These are phyloP conservation scores for Ornithorhynchus anatinus DNA, from an alignment of 2,113 vertebrate genomes.

Conservation along the genomic window DNA sequence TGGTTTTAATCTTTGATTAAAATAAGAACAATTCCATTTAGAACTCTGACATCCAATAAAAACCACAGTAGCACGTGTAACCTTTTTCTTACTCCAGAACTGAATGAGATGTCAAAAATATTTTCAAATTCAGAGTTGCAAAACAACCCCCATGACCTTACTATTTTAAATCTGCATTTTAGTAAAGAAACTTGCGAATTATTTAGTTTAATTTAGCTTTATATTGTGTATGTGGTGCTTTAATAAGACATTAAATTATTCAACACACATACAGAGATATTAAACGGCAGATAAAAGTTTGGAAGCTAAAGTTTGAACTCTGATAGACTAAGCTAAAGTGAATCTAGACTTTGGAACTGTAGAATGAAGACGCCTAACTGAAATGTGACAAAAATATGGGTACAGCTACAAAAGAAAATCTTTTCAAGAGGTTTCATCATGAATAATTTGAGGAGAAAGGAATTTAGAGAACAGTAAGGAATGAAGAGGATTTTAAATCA, in stretches of 20 bases:
- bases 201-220: slow-evolving; percentile 63
- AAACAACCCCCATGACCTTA: slow-evolving; percentile 57
- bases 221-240: slow-evolving; percentile 55
- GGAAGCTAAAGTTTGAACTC: slow-evolving; percentile 66
- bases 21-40: slow-evolving; percentile 72
- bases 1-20: slow-evolving; percentile 72
- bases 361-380: slow-evolving; percentile 68
- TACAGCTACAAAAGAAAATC: slow-evolving; percentile 69
- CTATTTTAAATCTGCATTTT: slow-evolving; percentile 54
- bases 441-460: slow-evolving; percentile 74
- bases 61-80: slow-evolving; percentile 70
- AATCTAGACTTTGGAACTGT: slow-evolving; percentile 67
- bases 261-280: slow-evolving; percentile 69
- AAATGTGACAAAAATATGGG: slow-evolving; percentile 74
- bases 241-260: slow-evolving; percentile 64
- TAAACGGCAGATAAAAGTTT: slow-evolving; percentile 75
- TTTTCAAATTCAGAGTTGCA: slow-evolving; percentile 66
- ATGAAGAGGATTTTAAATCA: slow-evolving; percentile 77
- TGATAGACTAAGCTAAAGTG: slow-evolving; percentile 69
- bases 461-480: slow-evolving; percentile 72
- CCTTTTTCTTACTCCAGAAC: slow-evolving; percentile 70
- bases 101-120: slow-evolving; percentile 63
- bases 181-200: slow-evolving; percentile 60
- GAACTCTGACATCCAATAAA: slow-evolving; percentile 68
- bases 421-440: slow-evolving; percentile 72